Evolutionary conservation across 2,888 invertebrate genomes (phyloP), one percentile per base, ranked within the genome.

Genomic region (Stictocephala bisonia): DNA sequence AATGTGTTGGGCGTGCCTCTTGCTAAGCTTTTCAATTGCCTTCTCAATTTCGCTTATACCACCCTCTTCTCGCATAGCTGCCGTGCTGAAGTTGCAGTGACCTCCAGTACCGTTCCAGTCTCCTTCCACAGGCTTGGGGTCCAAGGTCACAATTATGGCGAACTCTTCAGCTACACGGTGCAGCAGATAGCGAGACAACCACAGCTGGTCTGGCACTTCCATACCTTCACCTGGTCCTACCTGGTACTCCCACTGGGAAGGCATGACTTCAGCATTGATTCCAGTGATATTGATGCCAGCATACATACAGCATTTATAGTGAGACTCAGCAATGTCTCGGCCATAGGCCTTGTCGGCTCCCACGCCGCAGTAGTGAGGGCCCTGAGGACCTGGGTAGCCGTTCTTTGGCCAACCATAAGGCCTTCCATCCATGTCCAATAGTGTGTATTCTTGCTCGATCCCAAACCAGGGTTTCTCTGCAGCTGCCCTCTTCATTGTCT

Each of bases 311-410:
- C 91, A 90, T 78, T 90, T 87, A 83, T 87, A 90, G 82, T 94
- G 93, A 0, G 93, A 91, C 82, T 96, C 95, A 78, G 93, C 90
- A 4, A 95, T 88, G 81, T 94, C 94, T 70, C 95, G 87, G 0
- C 92, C 94, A 78, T 90, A 91, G 4, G 92, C 91, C 79, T 88
- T 90, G 80, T 90, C 88, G 0, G 93, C 90, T 4, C 95, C 95
- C 0, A 92, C 92, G 40, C 92, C 93, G 81, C 95, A 95, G 83
- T 95, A 95, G 84, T 94, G 94, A 0, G 93, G 92, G 0, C 93
- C 92, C 50, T 72, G 84, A 15, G 85, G 84, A 56, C 83, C 84
- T 3, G 85, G 85, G 77, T 83, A 85, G 50, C 89, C 89, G 26
- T 89, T 89, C 11, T 87, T 84, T 0, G 93, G 93, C 92, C 93